Evolutionary conservation across 2,113 vertebrate genomes (phyloP).

Genomic region (Uria aalge): DNA sequence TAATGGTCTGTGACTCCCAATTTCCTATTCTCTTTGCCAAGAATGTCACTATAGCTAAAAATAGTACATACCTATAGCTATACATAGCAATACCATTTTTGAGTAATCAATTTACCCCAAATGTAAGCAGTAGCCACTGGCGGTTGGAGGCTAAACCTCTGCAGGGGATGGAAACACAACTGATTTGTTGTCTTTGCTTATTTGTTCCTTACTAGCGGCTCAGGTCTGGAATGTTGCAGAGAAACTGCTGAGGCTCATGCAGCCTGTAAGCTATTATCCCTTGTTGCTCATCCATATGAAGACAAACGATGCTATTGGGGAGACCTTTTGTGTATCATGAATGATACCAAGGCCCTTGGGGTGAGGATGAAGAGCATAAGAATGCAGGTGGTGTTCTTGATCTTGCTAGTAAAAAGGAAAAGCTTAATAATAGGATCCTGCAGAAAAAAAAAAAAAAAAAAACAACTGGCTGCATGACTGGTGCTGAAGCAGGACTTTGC

Average conservation of each 20-base stretch:
- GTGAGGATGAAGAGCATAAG: not conserved
- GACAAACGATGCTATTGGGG: not conserved
- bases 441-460: not conserved
- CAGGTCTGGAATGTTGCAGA: not conserved
- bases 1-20: not conserved
- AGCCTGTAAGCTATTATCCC: not conserved
- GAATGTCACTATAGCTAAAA: not conserved
- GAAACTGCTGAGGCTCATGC: not conserved
- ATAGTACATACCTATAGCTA: not conserved
- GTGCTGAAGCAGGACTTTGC: accelerated
- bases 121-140: not conserved
- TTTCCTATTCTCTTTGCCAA: not conserved
- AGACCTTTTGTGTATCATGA: not conserved
- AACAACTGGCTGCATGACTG: not conserved
- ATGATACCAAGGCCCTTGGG: not conserved
- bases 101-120: not conserved
- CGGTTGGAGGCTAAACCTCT: not conserved
- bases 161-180: not conserved
- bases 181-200: not conserved
- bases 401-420: not conserved
- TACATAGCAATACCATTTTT: not conserved
- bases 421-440: not conserved
- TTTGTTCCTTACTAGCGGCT: not conserved
- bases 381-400: not conserved
- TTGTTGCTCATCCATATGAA: not conserved